A percentile compares a stretch with the other conserved stretches of the same genome.
These are phyloP conservation scores for Neoaliturus tenellus DNA, from an alignment of 2,888 invertebrate genomes.

Conservation along the genomic window DNA sequence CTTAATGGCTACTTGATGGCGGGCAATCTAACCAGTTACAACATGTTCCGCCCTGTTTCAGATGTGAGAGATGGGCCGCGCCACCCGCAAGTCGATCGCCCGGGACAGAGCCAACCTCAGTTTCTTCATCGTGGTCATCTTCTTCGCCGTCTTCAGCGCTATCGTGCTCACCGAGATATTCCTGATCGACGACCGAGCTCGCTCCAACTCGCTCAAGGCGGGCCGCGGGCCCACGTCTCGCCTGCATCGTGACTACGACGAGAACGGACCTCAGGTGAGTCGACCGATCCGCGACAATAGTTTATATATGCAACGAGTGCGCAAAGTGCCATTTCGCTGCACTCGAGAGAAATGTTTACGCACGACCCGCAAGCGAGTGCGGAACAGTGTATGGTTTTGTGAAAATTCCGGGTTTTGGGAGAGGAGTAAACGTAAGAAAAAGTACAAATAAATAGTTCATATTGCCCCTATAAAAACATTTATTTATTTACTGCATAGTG, in stretches of 20 bases:
- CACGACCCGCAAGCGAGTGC: too few species aligned
- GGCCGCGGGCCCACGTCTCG: slow-evolving; percentile 72
- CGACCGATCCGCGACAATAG: not conserved
- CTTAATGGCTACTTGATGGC: too few species aligned
- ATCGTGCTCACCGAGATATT: slow-evolving; percentile 92
- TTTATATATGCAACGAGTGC: too few species aligned
- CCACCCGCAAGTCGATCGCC: slow-evolving; percentile 35
- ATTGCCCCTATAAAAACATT: too few species aligned
- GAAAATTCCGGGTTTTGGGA: too few species aligned
- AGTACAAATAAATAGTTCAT: too few species aligned
- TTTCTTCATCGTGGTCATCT: slow-evolving; percentile 93
- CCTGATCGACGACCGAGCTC: slow-evolving; percentile 76
- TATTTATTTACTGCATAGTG: too few species aligned
- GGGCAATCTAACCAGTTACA: too few species aligned
- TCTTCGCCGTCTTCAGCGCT: slow-evolving; percentile 91
- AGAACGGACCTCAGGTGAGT: slow-evolving; percentile 69
- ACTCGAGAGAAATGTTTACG: too few species aligned
- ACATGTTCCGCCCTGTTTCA: not conserved
- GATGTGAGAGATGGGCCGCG: slow-evolving; percentile 54
- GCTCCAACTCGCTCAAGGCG: slow-evolving; percentile 75
- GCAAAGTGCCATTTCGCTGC: too few species aligned
- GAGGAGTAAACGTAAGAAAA: too few species aligned
- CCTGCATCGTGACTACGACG: slow-evolving; percentile 79
- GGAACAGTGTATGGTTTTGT: too few species aligned
- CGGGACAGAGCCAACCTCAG: slow-evolving; percentile 89